A percentile compares a stretch with the other conserved stretches of the same genome.
Conservation (phyloP, 2,888 invertebrate genomes). For the Thecocarcelia acutangulata region DNA sequence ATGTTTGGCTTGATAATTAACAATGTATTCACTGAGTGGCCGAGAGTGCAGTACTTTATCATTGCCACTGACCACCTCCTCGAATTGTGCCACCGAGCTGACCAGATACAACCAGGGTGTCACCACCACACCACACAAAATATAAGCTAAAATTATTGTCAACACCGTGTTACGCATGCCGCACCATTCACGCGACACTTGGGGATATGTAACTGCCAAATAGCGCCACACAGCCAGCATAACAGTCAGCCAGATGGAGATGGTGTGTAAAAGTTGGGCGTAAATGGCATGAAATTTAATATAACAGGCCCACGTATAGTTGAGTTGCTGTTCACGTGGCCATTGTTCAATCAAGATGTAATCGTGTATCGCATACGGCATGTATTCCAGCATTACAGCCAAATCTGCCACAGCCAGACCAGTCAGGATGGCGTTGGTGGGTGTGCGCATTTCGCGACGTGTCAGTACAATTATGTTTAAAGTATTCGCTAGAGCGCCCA, state of each 20-base stretch:
- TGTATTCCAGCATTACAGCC: conserved; percentile 95
- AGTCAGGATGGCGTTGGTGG: conserved; percentile 95
- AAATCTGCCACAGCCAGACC: conserved; percentile 95
- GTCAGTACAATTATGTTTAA: conserved; percentile 95
- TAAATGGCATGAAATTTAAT: conserved; percentile 95
- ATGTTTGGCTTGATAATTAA: conserved; percentile 71
- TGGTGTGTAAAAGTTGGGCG: conserved; percentile 92
- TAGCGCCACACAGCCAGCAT: conserved; percentile 96
- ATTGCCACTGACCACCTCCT: conserved; percentile 81
- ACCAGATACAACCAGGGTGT: conserved; percentile 88
- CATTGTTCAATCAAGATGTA: conserved; percentile 84
- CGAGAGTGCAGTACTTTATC: conserved; percentile 74
- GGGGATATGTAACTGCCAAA: conserved; percentile 91
- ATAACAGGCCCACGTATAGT: conserved; percentile 90
- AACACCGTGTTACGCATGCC: conserved; percentile 88
- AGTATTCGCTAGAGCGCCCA: conserved; percentile 94
- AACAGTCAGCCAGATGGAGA: conserved; percentile 95
- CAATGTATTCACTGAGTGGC: conserved; percentile 73
- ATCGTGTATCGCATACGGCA: conserved; percentile 92
- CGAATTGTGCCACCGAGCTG: conserved; percentile 86
- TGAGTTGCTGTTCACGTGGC: conserved; percentile 83
- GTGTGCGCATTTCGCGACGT: conserved; percentile 93
- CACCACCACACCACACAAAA: conserved; percentile 89
- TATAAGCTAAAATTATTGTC: conserved; percentile 90
- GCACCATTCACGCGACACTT: conserved; percentile 90